Conservation (phyloP, 2,797 vertebrate genomes). For the Neomorphus geoffroyi region DNA sequence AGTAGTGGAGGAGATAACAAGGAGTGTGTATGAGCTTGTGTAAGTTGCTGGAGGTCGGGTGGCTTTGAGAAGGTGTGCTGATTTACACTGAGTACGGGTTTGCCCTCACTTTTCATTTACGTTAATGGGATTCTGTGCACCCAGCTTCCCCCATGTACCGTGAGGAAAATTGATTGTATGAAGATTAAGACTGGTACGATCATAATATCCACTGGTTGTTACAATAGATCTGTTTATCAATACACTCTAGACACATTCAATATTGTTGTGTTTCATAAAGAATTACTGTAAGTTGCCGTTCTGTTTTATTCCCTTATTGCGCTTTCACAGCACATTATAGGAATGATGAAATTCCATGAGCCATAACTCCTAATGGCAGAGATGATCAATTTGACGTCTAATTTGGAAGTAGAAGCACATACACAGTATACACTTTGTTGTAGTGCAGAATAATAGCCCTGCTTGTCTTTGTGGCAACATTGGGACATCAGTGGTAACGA, state of each 20-base stretch:
- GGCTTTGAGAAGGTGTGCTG: background rate
- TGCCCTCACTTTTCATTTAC: slow-evolving; percentile 10
- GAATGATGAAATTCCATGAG: slow-evolving; percentile 55
- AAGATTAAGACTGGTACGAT: background rate
- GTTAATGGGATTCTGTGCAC: background rate
- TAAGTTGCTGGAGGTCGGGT: background rate
- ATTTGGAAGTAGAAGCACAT: background rate
- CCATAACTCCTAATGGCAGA: slow-evolving; percentile 55
- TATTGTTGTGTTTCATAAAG: slow-evolving; percentile 30
- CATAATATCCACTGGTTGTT: background rate
- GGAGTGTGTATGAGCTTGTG: background rate
- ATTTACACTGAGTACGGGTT: background rate
- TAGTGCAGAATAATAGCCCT: slow-evolving; percentile 4
- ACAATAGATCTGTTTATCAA: slow-evolving; percentile 62
- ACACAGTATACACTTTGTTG: background rate
- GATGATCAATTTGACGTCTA: slow-evolving; percentile 57
- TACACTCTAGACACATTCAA: slow-evolving; percentile 36
- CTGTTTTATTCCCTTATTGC: slow-evolving; percentile 46
- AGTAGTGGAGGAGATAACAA: background rate
- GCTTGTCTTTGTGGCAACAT: background rate
- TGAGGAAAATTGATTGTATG: background rate
- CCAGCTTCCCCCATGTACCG: background rate
- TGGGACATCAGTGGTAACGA: slow-evolving; percentile 14
- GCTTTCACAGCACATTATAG: slow-evolving; percentile 50
- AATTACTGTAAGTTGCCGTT: slow-evolving; percentile 48